Conservation (phyloP, 2,113 vertebrate genomes). For the Cephalophus harveyi region DNA sequence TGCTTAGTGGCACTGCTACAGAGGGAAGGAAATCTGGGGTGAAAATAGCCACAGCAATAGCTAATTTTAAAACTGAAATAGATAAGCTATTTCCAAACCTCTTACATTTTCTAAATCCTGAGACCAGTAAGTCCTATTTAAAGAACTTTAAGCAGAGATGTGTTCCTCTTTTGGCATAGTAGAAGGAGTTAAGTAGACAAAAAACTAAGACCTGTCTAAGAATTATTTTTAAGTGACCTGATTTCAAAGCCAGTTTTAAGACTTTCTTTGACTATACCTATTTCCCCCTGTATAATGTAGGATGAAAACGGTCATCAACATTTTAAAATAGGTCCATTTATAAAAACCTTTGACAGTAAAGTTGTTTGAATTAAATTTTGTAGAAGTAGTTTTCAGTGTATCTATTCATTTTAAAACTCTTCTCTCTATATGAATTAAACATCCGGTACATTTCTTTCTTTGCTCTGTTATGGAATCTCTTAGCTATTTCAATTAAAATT, state of each 20-base stretch:
- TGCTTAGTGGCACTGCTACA: not conserved
- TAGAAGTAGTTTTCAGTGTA: not conserved
- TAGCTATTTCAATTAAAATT: conserved; percentile 70
- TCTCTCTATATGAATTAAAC: conserved; percentile 31
- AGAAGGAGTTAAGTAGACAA: conserved; percentile 61
- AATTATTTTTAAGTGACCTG: conserved; percentile 65
- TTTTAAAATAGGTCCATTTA: not conserved
- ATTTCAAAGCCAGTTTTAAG: conserved; percentile 59
- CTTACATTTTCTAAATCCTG: conserved; percentile 65
- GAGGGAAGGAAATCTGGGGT: conserved; percentile 21
- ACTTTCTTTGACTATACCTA: not conserved
- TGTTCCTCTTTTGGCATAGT: conserved; percentile 55
- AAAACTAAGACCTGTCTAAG: conserved; percentile 56
- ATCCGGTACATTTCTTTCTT: conserved; percentile 23
- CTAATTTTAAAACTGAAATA: conserved; percentile 71
- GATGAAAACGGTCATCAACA: not conserved
- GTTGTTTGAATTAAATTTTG: conserved; percentile 9
- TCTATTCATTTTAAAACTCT: conserved; percentile 8
- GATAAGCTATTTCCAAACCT: conserved; percentile 67
- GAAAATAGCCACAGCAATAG: conserved; percentile 60
- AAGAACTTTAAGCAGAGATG: conserved; percentile 59
- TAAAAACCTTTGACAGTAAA: not conserved
- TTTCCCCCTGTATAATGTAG: not conserved
- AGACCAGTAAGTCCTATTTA: conserved; percentile 69
- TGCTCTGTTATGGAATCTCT: conserved; percentile 26